Evolutionary conservation across 2,888 invertebrate species (phyloP).

Genomic region (Parasteatoda lunata): DNA sequence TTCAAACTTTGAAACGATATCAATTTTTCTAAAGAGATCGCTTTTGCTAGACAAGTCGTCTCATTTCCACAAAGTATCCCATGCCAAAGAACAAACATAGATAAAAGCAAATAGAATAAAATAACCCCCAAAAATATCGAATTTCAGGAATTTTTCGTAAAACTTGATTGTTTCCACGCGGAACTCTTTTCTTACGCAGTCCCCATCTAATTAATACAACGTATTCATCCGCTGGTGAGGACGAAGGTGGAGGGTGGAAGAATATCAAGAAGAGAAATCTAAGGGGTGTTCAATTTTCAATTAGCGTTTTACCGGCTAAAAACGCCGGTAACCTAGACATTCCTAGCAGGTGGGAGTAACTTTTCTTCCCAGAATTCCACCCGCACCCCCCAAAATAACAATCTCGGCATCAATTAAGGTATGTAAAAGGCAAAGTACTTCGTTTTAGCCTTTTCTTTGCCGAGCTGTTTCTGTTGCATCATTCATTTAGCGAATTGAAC

Average conservation of each 20-base stretch:
- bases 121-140: too few relatives aligned
- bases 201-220: slow-evolving; percentile 63
- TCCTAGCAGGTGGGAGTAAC: slow-evolving; percentile 45
- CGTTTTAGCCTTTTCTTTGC: slow-evolving; percentile 40
- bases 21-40: too few relatives aligned
- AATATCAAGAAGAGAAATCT: neutral
- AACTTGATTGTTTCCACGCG: neutral
- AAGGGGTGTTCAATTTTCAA: slow-evolving; percentile 66
- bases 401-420: slow-evolving; percentile 62
- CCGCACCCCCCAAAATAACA: slow-evolving; percentile 61
- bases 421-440: neutral
- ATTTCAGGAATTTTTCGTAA: too few relatives aligned
- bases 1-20: too few relatives aligned
- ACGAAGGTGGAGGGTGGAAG: slow-evolving; percentile 3
- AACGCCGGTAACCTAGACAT: slow-evolving; percentile 61
- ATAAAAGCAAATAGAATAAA: too few relatives aligned
- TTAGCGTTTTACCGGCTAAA: slow-evolving; percentile 65
- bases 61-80: too few relatives aligned
- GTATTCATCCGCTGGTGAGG: slow-evolving; percentile 17
- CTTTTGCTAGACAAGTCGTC: too few relatives aligned
- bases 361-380: slow-evolving; percentile 57
- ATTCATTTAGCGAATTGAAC: slow-evolving; percentile 47
- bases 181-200: slow-evolving; percentile 56
- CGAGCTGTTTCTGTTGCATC: slow-evolving; percentile 23
- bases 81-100: too few relatives aligned